Percentiles rank a stretch among this genome's conserved stretches.
Evolutionary conservation across 1,140 invertebrate genomes (phyloP).

Genomic region (Triops cancriformis): DNA sequence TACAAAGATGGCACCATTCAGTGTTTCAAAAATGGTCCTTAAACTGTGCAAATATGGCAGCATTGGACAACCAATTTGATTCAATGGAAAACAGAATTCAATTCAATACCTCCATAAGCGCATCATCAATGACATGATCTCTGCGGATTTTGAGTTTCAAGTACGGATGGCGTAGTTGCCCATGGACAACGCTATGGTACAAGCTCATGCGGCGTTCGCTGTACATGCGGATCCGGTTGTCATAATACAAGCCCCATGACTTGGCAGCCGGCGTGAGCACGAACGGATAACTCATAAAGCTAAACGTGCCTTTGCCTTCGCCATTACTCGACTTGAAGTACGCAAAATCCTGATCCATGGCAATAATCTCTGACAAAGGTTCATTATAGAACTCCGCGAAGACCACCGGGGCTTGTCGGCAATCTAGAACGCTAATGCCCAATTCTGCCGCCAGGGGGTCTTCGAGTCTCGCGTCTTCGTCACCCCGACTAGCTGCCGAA

Average conservation of each 20-base stretch:
- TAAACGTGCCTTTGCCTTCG: slow-evolving; percentile 57
- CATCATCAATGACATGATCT: slow-evolving; percentile 83
- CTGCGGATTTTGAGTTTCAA: slow-evolving; percentile 68
- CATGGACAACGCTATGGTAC: slow-evolving; percentile 62
- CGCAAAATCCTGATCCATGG: slow-evolving; percentile 87
- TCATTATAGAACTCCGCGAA: slow-evolving; percentile 91
- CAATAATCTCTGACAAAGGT: slow-evolving; percentile 77
- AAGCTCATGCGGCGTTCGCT: slow-evolving; percentile 75
- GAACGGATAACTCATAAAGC: slow-evolving; percentile 85
- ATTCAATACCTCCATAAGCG: slow-evolving; percentile 65
- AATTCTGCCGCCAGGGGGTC: slow-evolving; percentile 52
- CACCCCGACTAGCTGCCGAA: not conserved
- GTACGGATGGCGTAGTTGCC: slow-evolving; percentile 73
- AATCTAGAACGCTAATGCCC: slow-evolving; percentile 65
- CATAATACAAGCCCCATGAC: slow-evolving; percentile 80
- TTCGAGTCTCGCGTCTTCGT: slow-evolving; percentile 34
- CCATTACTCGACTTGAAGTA: slow-evolving; percentile 56
- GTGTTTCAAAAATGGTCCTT: too few relatives aligned
- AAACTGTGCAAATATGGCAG: too few relatives aligned
- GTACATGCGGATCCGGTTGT: slow-evolving; percentile 91
- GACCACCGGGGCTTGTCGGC: slow-evolving; percentile 68
- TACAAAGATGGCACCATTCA: too few relatives aligned
- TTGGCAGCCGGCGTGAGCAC: slow-evolving; percentile 87
- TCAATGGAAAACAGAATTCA: not conserved
- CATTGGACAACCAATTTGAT: not conserved